Conservation (phyloP, 2,797 vertebrate species). For the Paedocypris micromegethes region DNA sequence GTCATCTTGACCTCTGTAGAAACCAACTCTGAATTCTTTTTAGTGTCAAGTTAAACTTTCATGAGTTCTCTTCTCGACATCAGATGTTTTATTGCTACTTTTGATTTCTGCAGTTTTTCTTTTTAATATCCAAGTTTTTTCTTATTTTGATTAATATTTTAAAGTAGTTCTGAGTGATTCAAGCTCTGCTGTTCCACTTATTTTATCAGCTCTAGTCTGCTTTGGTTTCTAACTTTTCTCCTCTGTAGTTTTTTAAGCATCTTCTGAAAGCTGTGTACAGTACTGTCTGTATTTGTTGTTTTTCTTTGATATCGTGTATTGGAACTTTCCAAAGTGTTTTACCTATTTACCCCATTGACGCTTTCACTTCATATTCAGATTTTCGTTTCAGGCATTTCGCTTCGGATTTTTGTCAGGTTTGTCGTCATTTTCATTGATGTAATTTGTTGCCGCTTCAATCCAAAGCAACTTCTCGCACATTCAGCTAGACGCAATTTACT, state of each 20-base stretch:
- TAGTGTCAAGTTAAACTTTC: background rate
- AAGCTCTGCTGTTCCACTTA: background rate
- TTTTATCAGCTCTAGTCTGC: background rate
- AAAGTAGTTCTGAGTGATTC: slow-evolving; percentile 1
- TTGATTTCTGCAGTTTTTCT: background rate
- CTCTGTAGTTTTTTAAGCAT: background rate
- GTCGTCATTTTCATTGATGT: background rate
- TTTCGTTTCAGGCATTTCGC: too few species aligned
- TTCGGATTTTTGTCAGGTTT: too few species aligned
- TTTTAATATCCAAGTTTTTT: background rate
- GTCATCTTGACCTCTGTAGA: background rate
- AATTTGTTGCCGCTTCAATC: background rate
- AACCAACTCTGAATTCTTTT: background rate
- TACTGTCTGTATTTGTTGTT: background rate
- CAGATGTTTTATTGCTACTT: slow-evolving; percentile 8
- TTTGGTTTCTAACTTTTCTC: background rate
- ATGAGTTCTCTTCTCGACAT: slow-evolving; percentile 7
- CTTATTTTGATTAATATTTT: slow-evolving; percentile 19
- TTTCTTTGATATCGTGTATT: too few species aligned
- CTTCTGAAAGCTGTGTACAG: background rate
- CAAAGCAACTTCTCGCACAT: background rate
- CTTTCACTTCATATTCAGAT: too few species aligned
- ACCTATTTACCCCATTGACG: too few species aligned
- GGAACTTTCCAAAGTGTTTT: too few species aligned
- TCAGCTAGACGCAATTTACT: background rate